These are phyloP conservation scores for Perognathus longimembris DNA, from an alignment of 2,113 vertebrate genomes.

Conservation along the genomic window DNA sequence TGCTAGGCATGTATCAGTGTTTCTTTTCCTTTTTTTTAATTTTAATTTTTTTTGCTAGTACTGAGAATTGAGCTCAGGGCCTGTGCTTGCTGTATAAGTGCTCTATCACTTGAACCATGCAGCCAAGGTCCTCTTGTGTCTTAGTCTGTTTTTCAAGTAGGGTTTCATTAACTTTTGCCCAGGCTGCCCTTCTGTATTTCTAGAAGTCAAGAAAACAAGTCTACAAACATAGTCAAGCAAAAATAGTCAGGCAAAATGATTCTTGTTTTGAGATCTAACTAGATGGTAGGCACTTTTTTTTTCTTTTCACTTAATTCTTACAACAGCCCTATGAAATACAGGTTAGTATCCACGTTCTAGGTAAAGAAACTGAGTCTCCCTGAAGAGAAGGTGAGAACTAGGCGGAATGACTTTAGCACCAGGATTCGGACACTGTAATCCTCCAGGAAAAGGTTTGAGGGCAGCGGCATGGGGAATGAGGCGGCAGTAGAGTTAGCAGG, in stretches of 20 bases:
- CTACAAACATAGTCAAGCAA: neutral
- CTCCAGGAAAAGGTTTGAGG: neutral
- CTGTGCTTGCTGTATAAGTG: too few species aligned
- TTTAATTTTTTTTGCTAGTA: neutral
- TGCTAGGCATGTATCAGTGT: neutral
- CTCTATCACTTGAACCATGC: neutral
- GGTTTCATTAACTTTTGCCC: too few species aligned
- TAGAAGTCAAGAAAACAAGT: slow-evolving; percentile 34
- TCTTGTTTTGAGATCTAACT: neutral
- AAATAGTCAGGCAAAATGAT: neutral
- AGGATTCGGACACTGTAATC: neutral
- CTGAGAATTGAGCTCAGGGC: neutral
- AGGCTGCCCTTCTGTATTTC: neutral
- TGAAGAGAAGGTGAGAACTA: neutral
- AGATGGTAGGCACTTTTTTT: neutral
- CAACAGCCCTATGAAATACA: neutral
- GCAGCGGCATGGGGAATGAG: neutral
- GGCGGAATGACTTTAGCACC: neutral
- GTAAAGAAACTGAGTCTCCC: neutral
- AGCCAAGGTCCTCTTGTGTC: neutral
- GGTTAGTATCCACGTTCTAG: neutral
- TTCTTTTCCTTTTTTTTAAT: too few species aligned
- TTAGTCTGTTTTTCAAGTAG: too few species aligned
- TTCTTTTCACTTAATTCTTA: neutral
- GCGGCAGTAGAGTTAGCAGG: rapidly evolving